Base-by-base conservation (phyloP, 2,113 vertebrate species). In the Alethe diademata region DNA sequence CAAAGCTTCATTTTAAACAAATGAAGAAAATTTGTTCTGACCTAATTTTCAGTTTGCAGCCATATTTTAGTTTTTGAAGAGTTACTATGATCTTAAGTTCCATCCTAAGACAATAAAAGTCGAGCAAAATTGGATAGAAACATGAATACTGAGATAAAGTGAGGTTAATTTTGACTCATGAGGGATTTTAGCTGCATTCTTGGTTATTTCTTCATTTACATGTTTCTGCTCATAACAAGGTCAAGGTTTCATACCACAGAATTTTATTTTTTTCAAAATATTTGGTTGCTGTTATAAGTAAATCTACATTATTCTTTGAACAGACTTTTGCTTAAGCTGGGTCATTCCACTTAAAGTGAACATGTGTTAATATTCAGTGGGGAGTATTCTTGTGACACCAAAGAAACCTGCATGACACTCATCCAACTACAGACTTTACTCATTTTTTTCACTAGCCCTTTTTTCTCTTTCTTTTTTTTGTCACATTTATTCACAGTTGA, bases 401-500 rank as follows among this genome's bases (percentile, higher is more conserved):
- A 92, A 96, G 79, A 88, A 82, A 85, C 51, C 81, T 60, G 36
- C 71, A 76, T 38, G 86, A 85, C 60, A 83, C 40, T 75, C 20
- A 50, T 71, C 67, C 86, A 94, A 5, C 25, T 92, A 62, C 19
- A 54, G 73, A 84, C 87, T 93, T 94, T 83, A 85, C 24, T 47
- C 6, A 7, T 42, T 61, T 73, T 88, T 78, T 86, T 51, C 74
- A 56, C 40, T 70, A 61, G 42, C 43, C 19, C 69, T 78, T 93
- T 92, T 93, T 87, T n/a, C 2, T n/a, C 12, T 48, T 35, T 29
- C 9, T 20, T 65, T 69, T 60, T 76, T 70, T 95, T 57, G 25
- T 58, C 91, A 62, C 93, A 85, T 96, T 97, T 97, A 90, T 95
- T 97, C 62, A 70, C 36, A 95, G 86, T 76, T 97, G 96, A 97